phyloP scores from a whole-genome alignment of 2,797 vertebrate species.

The Ctenopoma multispine region DNA sequence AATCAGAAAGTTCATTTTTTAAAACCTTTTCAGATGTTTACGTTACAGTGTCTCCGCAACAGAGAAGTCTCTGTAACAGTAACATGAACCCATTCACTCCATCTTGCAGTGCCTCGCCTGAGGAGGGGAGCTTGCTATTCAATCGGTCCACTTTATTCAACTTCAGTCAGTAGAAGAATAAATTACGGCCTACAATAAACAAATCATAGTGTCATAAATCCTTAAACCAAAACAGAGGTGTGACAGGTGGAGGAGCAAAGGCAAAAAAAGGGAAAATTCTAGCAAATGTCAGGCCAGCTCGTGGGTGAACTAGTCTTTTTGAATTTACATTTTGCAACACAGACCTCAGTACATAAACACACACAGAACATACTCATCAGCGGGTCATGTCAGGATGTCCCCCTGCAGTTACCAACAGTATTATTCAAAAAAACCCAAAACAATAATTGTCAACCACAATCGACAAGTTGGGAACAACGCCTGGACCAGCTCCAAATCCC shows the following conservation, averaged over 20 bases:
- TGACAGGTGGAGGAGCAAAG: slow-evolving; percentile 37
- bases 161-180: slow-evolving; percentile 53
- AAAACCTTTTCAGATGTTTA: slow-evolving; percentile 35
- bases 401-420: slow-evolving; percentile 42
- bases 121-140: slow-evolving; percentile 17
- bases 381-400: slow-evolving; percentile 14
- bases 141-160: slow-evolving; percentile 45
- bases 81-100: slow-evolving; percentile 38
- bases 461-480: slow-evolving; percentile 3
- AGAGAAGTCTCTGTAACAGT: slow-evolving; percentile 54
- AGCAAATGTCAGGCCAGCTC: slow-evolving; percentile 3
- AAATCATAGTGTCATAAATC: slow-evolving; percentile 62
- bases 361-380: slow-evolving; percentile 15
- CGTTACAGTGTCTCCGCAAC: slow-evolving; percentile 16
- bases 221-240: slow-evolving; percentile 45
- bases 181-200: slow-evolving; percentile 51
- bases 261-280: slow-evolving; percentile 11
- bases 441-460: slow-evolving; percentile 66
- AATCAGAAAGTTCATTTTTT: slow-evolving; percentile 38
- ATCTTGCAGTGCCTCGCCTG: slow-evolving; percentile 11
- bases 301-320: slow-evolving; percentile 25
- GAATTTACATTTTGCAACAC: slow-evolving; percentile 39
- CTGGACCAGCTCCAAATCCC: slow-evolving; percentile 39
- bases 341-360: slow-evolving; percentile 35
- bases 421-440: slow-evolving; percentile 69